Conservation (phyloP, 2,113 vertebrate species). For the Ailuropoda melanoleuca region DNA sequence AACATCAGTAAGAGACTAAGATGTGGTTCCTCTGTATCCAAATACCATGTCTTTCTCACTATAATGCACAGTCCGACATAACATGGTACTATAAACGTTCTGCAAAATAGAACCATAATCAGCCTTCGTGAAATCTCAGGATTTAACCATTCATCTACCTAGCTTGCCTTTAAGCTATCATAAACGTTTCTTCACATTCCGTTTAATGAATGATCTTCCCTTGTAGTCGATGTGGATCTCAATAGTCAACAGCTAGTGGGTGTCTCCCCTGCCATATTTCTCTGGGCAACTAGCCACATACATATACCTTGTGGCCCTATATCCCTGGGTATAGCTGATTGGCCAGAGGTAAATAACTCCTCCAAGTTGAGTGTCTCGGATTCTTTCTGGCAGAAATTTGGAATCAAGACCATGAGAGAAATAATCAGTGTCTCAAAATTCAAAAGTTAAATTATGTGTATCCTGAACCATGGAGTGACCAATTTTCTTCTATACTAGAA, state of each 20-base stretch:
- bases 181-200: background rate
- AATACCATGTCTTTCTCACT: background rate
- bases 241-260: background rate
- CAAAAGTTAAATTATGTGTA: background rate
- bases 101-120: background rate
- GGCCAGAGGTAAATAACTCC: background rate
- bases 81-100: background rate
- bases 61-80: background rate
- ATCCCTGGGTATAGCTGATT: background rate
- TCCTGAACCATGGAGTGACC: background rate
- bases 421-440: background rate
- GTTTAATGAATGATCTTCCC: background rate
- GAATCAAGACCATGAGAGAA: background rate
- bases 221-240: background rate
- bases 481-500: background rate
- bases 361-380: background rate
- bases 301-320: background rate
- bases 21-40: slow-evolving; percentile 18
- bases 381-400: background rate
- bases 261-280: background rate
- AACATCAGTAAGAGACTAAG: background rate
- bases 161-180: background rate
- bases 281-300: background rate
- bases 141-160: background rate
- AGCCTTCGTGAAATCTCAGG: background rate